Evolutionary conservation across 2,888 invertebrate genomes (phyloP), one percentile per base, ranked within the genome.

Genomic region (Lepidochrysops patricia): DNA sequence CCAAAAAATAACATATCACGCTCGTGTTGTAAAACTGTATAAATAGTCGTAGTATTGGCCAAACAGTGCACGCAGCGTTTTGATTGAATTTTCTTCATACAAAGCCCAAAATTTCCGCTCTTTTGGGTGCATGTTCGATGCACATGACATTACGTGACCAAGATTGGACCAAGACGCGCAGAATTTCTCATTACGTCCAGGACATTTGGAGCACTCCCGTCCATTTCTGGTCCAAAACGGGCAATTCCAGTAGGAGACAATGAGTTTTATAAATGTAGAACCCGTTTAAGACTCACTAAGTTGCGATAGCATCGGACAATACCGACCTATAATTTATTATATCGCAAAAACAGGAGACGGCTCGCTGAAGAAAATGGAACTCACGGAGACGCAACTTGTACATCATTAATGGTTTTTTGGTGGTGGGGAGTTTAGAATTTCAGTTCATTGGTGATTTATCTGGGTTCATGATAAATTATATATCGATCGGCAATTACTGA

Each of bases 261-360:
- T 65, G 62, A 62, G 65, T 67, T 72, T 79, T 79, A 76, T 80
- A 80, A 80, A 81, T 78, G 71, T 72, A 68, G 65, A 64, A 68
- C 69, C 70, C 72, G 71, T 68, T 68, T 61, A 70, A 72, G 73
- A 73, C 72, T 75, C 72, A 70, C 76, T 68, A 73, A 78, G 75
- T 76, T 72, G 70, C 79, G 84, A 84, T 84, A 84, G 63, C 73
- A 82, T 84, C 81, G 69, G 81, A 85, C 84, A 84, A 84, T 84
- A 81, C 82, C 72, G 73, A 70, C 73, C 76, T 76, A 75, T 81
- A 82, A 84, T 84, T 84, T 84, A 84, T 84, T 83, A 80, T 76
- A 76, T 75, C 76, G 72, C 80, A 80, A 82, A 83, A 82, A 82
- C 78, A 71, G 72, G 64, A 72, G 69, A 59, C 68, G 69, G 68